Percentiles rank a stretch among this genome's conserved stretches.
phyloP scores from a whole-genome alignment of 2,888 invertebrate genomes.

The Hirtodrosophila duncani region DNA sequence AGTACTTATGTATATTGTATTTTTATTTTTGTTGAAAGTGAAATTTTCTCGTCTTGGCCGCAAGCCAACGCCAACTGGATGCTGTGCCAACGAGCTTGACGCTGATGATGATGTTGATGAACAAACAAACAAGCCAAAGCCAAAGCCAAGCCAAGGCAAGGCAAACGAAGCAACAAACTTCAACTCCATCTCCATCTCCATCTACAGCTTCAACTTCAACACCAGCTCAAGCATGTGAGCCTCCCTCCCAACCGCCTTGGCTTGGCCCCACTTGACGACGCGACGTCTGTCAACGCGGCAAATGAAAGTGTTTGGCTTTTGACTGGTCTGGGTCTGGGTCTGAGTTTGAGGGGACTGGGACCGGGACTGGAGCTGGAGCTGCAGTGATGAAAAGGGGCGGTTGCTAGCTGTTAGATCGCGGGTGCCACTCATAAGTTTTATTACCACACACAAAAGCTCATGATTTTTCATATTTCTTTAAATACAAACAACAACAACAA shows the following conservation, averaged over 20 bases:
- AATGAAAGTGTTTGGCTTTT: conserved; percentile 66
- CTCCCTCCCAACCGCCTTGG: conserved; percentile 21
- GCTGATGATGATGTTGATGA: conserved; percentile 56
- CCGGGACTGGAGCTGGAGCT: no score
- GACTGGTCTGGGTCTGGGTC: conserved; percentile 70
- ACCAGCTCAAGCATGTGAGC: not conserved
- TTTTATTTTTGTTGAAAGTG: conserved; percentile 49
- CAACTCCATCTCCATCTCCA: not conserved
- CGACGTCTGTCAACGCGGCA: conserved; percentile 59
- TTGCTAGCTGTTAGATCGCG: conserved; percentile 42
- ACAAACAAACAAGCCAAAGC: conserved; percentile 51
- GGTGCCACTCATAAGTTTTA: conserved; percentile 69
- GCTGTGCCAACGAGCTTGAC: conserved; percentile 51
- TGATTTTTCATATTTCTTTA: conserved; percentile 47
- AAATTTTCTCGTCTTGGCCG: conserved; percentile 45
- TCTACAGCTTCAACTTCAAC: not conserved
- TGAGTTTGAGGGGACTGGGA: no score
- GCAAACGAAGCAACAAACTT: conserved; percentile 23
- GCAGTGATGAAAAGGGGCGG: conserved; percentile 47
- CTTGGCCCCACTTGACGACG: conserved; percentile 60
- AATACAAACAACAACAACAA: conserved; percentile 2
- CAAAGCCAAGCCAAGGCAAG: no score
- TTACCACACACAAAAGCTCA: conserved; percentile 62
- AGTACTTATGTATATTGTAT: conserved; percentile 37
- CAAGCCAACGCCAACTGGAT: conserved; percentile 49